Evolutionary conservation across 2,797 vertebrate species (phyloP).

Genomic region (Acanthopagrus latus): DNA sequence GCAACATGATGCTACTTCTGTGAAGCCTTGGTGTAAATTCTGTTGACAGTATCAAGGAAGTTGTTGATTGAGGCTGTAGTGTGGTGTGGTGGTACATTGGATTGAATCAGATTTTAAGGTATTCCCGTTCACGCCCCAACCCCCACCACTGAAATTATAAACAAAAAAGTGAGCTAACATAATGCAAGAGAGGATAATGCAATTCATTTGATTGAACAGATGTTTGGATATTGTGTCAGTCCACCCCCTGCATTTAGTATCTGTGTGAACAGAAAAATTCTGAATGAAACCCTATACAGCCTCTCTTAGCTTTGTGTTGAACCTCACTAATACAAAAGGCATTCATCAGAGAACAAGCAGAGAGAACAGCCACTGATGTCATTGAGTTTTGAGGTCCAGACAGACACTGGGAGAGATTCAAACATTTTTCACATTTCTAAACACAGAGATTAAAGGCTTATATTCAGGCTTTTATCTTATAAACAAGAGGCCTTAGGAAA

Average conservation of each 20-base stretch:
- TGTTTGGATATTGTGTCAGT: conserved; percentile 28
- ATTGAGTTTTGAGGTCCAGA: conserved; percentile 71
- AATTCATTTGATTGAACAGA: conserved; percentile 5
- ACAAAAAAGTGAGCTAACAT: background rate
- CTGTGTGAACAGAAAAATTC: conserved; percentile 37
- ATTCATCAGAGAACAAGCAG: conserved; percentile 60
- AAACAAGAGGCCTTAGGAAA: conserved; percentile 76
- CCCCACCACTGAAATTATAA: background rate
- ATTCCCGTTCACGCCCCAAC: background rate
- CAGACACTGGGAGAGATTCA: conserved; percentile 70
- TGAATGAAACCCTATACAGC: conserved; percentile 57
- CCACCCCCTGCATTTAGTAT: conserved; percentile 19
- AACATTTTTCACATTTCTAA: conserved; percentile 77
- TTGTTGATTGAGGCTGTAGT: background rate
- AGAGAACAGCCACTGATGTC: conserved; percentile 68
- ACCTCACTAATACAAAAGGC: conserved; percentile 67
- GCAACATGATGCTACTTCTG: background rate
- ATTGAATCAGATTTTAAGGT: conserved; percentile 14
- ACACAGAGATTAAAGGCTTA: conserved; percentile 81
- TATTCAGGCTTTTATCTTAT: conserved; percentile 73
- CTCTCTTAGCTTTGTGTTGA: conserved; percentile 57
- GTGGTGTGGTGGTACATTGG: background rate
- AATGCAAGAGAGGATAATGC: conserved; percentile 6
- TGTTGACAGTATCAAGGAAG: background rate
- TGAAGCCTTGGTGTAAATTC: background rate